Evolutionary conservation across 2,797 vertebrate species (phyloP).

Genomic region (Ceryle rudis): DNA sequence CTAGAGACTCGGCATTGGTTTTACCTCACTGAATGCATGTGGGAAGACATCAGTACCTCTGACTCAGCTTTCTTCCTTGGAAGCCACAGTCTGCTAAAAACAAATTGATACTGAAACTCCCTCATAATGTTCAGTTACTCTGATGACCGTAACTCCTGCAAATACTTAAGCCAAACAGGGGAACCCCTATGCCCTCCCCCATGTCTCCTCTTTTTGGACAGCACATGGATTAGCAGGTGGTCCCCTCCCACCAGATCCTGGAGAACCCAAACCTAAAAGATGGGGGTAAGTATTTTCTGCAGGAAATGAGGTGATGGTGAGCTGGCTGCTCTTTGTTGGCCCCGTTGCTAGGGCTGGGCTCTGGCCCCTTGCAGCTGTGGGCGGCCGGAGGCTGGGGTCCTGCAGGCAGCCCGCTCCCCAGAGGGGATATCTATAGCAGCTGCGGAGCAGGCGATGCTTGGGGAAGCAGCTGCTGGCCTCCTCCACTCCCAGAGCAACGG

Average conservation of each 20-base stretch:
- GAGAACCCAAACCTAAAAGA: background rate
- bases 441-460: background rate
- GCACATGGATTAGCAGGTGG: background rate
- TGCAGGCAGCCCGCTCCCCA: background rate
- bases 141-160: background rate
- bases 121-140: background rate
- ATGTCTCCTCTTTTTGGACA: background rate
- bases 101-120: background rate
- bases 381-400: background rate
- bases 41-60: background rate
- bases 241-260: fast-evolving
- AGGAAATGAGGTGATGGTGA: background rate
- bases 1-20: background rate
- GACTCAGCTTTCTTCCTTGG: slow-evolving; percentile 21
- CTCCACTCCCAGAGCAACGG: background rate
- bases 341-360: background rate
- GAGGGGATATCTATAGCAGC: background rate
- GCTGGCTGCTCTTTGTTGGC: background rate
- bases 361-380: background rate
- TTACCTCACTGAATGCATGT: background rate
- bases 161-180: background rate
- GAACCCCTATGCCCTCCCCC: background rate
- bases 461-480: background rate
- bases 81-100: background rate
- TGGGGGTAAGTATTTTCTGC: background rate